These are phyloP conservation scores for Brachystomella parvula DNA, from an alignment of 1,140 invertebrate genomes.

Conservation along the genomic window DNA sequence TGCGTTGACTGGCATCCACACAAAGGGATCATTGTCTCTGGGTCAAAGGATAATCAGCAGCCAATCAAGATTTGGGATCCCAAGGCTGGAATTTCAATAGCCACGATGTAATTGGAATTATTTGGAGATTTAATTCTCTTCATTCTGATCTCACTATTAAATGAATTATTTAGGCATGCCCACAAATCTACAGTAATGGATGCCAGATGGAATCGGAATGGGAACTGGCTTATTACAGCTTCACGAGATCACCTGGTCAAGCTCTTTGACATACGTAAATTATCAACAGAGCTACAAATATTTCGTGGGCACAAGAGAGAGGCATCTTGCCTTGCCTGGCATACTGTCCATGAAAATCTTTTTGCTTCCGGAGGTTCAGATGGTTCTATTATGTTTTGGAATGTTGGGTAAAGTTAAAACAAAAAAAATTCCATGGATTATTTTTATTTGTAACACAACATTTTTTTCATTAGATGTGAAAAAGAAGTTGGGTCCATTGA, in stretches of 20 bases:
- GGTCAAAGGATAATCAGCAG: constrained; percentile 99
- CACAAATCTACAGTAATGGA: constrained; percentile 99
- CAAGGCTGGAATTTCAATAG: constrained; percentile 78
- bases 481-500: constrained; percentile 98
- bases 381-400: constrained; percentile 96
- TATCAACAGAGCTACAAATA: constrained; percentile 86
- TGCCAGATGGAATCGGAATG: constrained; percentile 97
- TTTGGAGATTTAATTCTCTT: background rate
- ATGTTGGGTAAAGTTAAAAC: constrained; percentile 79
- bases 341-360: constrained; percentile 90
- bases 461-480: constrained; percentile 62
- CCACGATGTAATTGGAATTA: constrained; percentile 56
- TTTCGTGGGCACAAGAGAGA: constrained; percentile 98
- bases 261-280: constrained; percentile 93
- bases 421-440: constrained; percentile 3
- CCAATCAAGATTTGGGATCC: constrained; percentile 99
- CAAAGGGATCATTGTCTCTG: constrained; percentile 91
- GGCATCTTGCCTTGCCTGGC: constrained; percentile 94
- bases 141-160: background rate
- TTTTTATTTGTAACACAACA: constrained; percentile 18
- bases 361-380: constrained; percentile 96
- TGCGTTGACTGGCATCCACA: constrained; percentile 99
- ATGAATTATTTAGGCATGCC: constrained; percentile 64
- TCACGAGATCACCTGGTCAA: constrained; percentile 96
- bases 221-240: constrained; percentile 98